Base-by-base conservation (phyloP, 2,888 invertebrate species). In the Clostera curtula region DNA sequence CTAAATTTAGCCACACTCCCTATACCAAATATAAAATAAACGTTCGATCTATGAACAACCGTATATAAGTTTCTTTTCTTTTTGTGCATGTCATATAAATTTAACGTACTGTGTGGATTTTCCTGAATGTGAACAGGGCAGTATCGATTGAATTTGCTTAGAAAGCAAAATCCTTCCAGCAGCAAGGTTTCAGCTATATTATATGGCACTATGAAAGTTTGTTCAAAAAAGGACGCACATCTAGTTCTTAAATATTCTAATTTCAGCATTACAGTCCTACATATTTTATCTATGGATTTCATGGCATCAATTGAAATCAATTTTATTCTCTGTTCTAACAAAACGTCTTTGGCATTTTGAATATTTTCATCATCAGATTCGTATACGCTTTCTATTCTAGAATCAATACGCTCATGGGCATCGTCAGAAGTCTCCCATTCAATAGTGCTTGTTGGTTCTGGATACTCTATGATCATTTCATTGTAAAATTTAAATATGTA, bases 41-140 rank as follows among this genome's bases (percentile, higher is more conserved):
- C 65, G 41, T 80, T 87, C 7, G 80, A 75, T 17, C 88, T 69
- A 55, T 89, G 86, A 21, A 89, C 62, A 4, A 89, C 69, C 1
- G 90, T 83, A 61, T 64, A 87, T 9, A 89, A 49, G 19, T 74
- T 64, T 21, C 65, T 63, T 17, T 59, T 69, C 12, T 54, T 50
- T 48, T 76, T 80, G 26, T 61, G 53, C 5, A 83, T 65, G 29
- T 74, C 63, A 52, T 77, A 88, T 49, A 85, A 75, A 51, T 86
- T 73, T 10, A 49, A 74, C 29, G 88, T 56, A 1, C 83, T 67
- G 27, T 74, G 57, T 18, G 75, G 64, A 34, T 85, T 71, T 44
- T 86, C 76, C 48, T 57, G 76, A 24, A 88, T 67, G 47, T 87
- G 85, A 1, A 91, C 89, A 0, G 91, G 91, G 55, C 90, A 90